Base-by-base conservation (phyloP, 2,797 vertebrate species). In the Anabas testudineus region DNA sequence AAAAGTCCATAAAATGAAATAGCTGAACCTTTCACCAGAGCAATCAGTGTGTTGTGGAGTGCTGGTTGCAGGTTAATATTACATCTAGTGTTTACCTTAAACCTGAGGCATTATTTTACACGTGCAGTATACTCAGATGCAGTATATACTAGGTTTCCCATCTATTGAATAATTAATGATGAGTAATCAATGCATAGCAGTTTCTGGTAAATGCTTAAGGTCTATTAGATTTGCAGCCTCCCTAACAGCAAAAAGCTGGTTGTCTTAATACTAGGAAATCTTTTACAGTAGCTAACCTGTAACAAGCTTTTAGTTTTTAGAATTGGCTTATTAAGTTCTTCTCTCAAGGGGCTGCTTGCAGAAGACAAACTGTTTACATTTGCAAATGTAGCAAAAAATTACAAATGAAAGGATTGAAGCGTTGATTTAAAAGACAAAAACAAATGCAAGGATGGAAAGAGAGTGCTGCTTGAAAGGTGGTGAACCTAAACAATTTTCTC, bases 361-460 rank as follows among this genome's bases (percentile, higher is more conserved):
- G 74, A 70, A 67, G 68, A 53, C 67, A 81, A 74, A 71, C 65
- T 82, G 87, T 91, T 92, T 88, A 90, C 87, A 84, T 83, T 81
- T 64, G 52, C 64, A 80, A 80, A 83, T 90, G 90, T 90, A 89
- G 90, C 85, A 84, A 83, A 78, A 70, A n/a, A 30, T n/a, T n/a
- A n/a, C n/a, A 26, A 36, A 60, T 45, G 36, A 53, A 72, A 71
- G 62, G 45, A 82, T 68, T 52, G 30, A 83, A 60, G 46, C 55
- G 46, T 24, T 24, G 58, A 52, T 75, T 68, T 53, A 41, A 58
- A 51, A 78, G 69, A 74, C 34, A 42, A 49, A n/a, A 70, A 71
- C 48, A 74, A 68, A 67, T 48, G n/a, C 37, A 5, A 10, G 19
- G 19, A 21, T 10, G 54, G 71, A 63, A 54, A 45, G 62, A 57